Evolutionary conservation across 2,797 vertebrate species (phyloP).

Genomic region (Margarornis squamiger): DNA sequence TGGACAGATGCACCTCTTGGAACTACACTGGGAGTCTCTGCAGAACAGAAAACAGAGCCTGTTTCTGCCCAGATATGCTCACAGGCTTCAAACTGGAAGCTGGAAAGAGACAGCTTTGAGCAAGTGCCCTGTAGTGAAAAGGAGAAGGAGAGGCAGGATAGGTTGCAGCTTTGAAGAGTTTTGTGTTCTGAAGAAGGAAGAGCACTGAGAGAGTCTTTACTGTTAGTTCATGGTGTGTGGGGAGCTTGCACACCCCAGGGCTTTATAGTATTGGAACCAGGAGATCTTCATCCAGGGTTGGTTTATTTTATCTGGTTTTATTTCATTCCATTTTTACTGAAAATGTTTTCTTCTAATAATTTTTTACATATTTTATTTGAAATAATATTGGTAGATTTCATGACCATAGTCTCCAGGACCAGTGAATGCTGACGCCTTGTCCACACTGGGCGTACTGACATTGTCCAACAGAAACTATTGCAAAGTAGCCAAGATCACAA

Average conservation of each 20-base stretch:
- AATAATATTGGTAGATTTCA: not conserved
- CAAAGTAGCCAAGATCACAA: not conserved
- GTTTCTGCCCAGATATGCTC: not conserved
- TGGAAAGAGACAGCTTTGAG: not conserved
- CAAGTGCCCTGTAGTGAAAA: not conserved
- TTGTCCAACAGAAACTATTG: not conserved
- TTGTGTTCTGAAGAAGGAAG: not conserved
- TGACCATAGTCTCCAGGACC: not conserved
- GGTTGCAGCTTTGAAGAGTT: constrained; percentile 1
- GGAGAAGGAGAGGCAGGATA: not conserved
- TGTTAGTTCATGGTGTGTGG: accelerated
- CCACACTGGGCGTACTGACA: not conserved
- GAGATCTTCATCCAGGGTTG: not conserved
- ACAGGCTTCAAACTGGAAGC: not conserved
- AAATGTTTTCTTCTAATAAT: not conserved
- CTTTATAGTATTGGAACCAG: not conserved
- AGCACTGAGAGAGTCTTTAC: not conserved
- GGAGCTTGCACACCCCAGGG: not conserved
- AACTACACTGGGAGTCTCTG: not conserved
- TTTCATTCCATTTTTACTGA: not conserved
- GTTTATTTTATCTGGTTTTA: not conserved
- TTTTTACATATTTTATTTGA: not conserved
- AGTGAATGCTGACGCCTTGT: not conserved
- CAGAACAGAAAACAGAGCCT: not conserved
- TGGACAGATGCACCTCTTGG: not conserved